phyloP scores from a whole-genome alignment of 92 coral and sea anemone species.

The Phenganax stokvisi region DNA sequence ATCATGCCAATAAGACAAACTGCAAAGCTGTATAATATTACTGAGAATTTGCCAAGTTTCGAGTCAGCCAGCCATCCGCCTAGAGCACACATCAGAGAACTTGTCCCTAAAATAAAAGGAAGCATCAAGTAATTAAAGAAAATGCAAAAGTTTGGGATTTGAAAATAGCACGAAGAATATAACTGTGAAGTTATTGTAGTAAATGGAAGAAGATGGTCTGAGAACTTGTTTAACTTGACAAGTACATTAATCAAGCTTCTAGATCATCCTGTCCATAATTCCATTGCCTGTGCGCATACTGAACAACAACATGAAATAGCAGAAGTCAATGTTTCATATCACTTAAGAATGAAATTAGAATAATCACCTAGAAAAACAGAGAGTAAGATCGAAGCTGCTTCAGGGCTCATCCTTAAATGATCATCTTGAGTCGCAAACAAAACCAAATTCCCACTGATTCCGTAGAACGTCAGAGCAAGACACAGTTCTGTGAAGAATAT shows the following conservation, averaged over 20 bases:
- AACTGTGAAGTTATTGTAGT: not conserved
- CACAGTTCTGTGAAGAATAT: conserved; percentile 81
- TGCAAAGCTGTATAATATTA: conserved; percentile 62
- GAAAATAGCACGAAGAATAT: not conserved
- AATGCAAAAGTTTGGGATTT: not conserved
- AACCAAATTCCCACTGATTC: conserved; percentile 68
- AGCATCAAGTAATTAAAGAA: not conserved
- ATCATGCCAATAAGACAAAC: conserved; percentile 66
- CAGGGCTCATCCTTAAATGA: conserved; percentile 35
- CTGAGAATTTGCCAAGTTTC: conserved; percentile 65
- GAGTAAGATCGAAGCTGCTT: conserved; percentile 65
- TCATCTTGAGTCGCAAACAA: conserved; percentile 51
- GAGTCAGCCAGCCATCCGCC: conserved; percentile 93
- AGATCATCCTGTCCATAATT: too few relatives aligned
- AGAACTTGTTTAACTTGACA: too few relatives aligned
- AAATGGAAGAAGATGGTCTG: too few relatives aligned
- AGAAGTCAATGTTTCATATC: not conserved
- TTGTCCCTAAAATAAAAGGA: conserved; percentile 58
- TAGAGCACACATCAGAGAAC: conserved; percentile 62
- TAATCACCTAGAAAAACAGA: conserved; percentile 63
- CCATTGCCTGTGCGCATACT: too few relatives aligned
- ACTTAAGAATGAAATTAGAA: not conserved
- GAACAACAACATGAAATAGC: too few relatives aligned
- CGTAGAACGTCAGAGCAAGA: conserved; percentile 76
- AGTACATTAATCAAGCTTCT: too few relatives aligned